Evolutionary conservation across 2,888 invertebrate species (phyloP).

Genomic region (Halocaridina rubra): DNA sequence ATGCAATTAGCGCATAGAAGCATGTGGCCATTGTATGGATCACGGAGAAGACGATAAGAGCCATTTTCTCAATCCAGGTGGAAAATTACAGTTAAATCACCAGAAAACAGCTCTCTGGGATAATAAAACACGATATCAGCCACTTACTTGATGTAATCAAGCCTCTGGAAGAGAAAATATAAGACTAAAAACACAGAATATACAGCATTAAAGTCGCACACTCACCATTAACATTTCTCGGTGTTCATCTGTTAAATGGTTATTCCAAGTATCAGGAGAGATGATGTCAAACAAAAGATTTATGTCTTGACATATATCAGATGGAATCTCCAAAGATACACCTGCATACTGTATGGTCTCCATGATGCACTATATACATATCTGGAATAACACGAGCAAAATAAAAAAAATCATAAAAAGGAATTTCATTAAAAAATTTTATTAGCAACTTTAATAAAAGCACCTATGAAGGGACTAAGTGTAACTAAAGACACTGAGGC

Average conservation of each 20-base stretch:
- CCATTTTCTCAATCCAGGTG: too few relatives aligned
- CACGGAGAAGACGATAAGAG: too few relatives aligned
- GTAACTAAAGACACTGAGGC: too few relatives aligned
- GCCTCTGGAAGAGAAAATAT: too few relatives aligned
- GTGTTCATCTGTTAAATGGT: slow-evolving; percentile 59
- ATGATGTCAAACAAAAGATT: slow-evolving; percentile 56
- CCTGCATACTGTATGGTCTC: slow-evolving; percentile 49
- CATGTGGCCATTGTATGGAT: too few relatives aligned
- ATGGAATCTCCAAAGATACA: slow-evolving; percentile 43
- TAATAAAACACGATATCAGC: too few relatives aligned
- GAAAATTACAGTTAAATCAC: too few relatives aligned
- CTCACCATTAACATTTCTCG: slow-evolving; percentile 59
- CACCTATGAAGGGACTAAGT: too few relatives aligned
- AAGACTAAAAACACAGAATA: too few relatives aligned
- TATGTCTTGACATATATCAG: slow-evolving; percentile 50
- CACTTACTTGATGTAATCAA: too few relatives aligned
- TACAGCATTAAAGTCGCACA: background rate
- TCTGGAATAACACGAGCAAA: background rate
- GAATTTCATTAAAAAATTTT: background rate
- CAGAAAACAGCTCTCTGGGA: too few relatives aligned
- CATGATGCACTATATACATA: slow-evolving; percentile 59
- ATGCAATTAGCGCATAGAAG: too few relatives aligned
- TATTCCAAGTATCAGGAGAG: slow-evolving; percentile 62
- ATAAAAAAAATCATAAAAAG: background rate
- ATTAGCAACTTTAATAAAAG: background rate